phyloP scores from a whole-genome alignment of 2,113 vertebrate species.

The Amblyopsis rosae region DNA sequence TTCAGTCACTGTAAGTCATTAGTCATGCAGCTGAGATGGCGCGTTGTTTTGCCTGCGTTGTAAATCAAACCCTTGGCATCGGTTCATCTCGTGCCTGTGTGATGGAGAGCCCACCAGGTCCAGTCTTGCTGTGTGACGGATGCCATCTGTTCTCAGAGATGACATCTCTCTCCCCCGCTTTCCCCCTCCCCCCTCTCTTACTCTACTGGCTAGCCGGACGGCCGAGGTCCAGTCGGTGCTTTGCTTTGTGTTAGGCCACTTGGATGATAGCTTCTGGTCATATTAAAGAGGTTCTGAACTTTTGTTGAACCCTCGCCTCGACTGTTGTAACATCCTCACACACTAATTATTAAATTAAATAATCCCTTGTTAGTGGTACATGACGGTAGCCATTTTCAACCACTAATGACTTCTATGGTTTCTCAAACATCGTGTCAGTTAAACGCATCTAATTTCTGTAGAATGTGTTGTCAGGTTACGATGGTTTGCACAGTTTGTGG shows the following conservation, averaged over 20 bases:
- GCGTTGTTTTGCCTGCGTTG: conserved; percentile 14
- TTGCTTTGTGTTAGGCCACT: not conserved
- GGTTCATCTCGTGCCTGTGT: conserved; percentile 14
- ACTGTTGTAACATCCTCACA: too few species aligned
- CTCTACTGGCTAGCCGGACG: conserved; percentile 5
- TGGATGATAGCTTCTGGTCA: conserved; percentile 14
- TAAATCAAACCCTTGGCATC: conserved; percentile 25
- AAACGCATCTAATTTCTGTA: too few species aligned
- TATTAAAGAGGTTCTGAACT: not conserved
- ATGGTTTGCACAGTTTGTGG: too few species aligned
- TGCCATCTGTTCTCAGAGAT: conserved; percentile 20
- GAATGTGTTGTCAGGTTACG: too few species aligned
- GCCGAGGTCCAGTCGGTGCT: too few species aligned
- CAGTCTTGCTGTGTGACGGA: conserved; percentile 18
- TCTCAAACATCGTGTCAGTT: too few species aligned
- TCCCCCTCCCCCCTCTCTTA: too few species aligned
- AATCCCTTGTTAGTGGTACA: too few species aligned
- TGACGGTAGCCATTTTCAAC: too few species aligned
- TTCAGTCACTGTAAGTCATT: not conserved
- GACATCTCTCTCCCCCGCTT: not conserved
- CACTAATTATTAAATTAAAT: too few species aligned
- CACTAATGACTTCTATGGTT: too few species aligned
- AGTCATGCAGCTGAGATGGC: not conserved
- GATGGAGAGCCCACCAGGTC: conserved; percentile 26
- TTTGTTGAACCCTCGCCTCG: too few species aligned